Percentiles rank a stretch among this genome's conserved stretches.
Evolutionary conservation across 2,888 invertebrate species (phyloP).

Genomic region (Drosophila maculinotata): DNA sequence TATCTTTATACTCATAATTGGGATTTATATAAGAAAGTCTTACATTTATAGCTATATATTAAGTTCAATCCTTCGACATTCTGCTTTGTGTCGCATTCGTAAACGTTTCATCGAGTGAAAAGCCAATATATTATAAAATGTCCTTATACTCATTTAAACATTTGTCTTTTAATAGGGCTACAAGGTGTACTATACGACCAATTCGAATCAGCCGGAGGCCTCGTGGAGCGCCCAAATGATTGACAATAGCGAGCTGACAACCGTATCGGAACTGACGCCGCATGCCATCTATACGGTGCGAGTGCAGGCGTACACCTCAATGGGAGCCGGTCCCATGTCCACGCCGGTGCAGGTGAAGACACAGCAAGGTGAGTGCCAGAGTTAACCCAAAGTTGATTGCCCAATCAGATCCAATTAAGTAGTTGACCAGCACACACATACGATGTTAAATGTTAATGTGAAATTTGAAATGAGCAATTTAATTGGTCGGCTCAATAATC

Average conservation of each 20-base stretch:
- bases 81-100: neutral
- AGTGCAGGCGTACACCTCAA: slow-evolving; percentile 96
- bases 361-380: slow-evolving; percentile 92
- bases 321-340: slow-evolving; percentile 97
- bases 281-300: slow-evolving; percentile 97
- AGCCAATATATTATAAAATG: neutral
- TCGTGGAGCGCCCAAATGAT: slow-evolving; percentile 97
- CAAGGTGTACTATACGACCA: slow-evolving; percentile 98
- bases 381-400: slow-evolving; percentile 25
- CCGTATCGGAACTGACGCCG: slow-evolving; percentile 95
- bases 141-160: neutral
- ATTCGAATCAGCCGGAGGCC: slow-evolving; percentile 93
- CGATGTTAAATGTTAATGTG: slow-evolving; percentile 23
- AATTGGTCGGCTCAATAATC: slow-evolving; percentile 52
- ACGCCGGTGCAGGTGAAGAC: slow-evolving; percentile 99
- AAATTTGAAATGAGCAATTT: slow-evolving; percentile 51
- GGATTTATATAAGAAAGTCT: neutral
- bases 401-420: slow-evolving; percentile 43
- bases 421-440: slow-evolving; percentile 30
- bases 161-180: slow-evolving; percentile 90
- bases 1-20: neutral
- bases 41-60: no score
- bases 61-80: neutral
- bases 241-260: slow-evolving; percentile 96
- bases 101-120: neutral